Percentiles rank a stretch among this genome's conserved stretches.
Evolutionary conservation across 1,140 invertebrate genomes (phyloP).

Genomic region (Probaryconus sp.): DNA sequence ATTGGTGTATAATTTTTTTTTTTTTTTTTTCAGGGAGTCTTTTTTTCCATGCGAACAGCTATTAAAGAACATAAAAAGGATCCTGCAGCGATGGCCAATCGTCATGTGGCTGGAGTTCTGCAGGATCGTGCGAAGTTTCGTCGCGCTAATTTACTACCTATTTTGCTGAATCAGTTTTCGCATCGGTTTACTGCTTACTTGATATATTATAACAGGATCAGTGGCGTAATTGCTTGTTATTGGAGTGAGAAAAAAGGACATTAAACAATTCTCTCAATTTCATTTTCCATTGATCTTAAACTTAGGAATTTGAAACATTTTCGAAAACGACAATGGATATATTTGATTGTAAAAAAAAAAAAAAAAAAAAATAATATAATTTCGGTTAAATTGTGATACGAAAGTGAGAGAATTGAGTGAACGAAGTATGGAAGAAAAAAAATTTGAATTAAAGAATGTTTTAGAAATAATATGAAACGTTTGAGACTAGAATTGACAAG

Average conservation of each 20-base stretch:
- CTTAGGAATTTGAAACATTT: no score
- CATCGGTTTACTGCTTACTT: constrained; percentile 36
- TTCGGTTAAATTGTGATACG: no score
- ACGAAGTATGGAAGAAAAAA: no score
- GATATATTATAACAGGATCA: constrained; percentile 22
- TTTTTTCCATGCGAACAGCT: constrained; percentile 67
- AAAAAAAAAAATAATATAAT: no score
- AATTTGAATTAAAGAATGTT: no score
- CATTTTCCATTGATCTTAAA: no score
- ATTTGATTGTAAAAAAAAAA: background rate
- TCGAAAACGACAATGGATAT: no score
- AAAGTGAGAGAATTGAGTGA: no score
- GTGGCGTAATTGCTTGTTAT: constrained; percentile 34
- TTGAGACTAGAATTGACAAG: no score
- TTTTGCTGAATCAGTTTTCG: constrained; percentile 19
- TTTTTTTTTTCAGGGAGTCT: constrained; percentile 29
- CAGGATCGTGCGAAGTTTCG: constrained; percentile 67
- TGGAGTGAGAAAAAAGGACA: background rate
- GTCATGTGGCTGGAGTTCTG: constrained; percentile 68
- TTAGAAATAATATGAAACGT: no score
- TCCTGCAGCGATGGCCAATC: constrained; percentile 70
- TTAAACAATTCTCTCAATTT: constrained; percentile 11
- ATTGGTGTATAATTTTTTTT: no score
- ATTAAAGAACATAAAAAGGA: constrained; percentile 58
- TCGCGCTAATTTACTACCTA: constrained; percentile 32